These are phyloP conservation scores for Carterocephalus palaemon DNA, from an alignment of 2,888 invertebrate species.

Conservation along the genomic window DNA sequence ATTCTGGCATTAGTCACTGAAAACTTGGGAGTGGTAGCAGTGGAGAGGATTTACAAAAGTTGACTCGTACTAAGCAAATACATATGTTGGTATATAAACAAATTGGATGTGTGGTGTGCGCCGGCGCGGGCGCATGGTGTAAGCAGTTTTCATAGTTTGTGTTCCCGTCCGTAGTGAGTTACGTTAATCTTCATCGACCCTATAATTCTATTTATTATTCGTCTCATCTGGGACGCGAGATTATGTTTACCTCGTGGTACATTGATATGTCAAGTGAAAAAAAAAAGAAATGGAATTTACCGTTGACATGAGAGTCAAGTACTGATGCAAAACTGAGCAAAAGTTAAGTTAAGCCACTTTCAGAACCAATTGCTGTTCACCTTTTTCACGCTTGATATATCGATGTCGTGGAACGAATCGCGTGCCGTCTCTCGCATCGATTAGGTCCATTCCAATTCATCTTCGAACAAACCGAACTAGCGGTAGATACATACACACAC, in stretches of 20 bases:
- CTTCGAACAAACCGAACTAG: constrained; percentile 54
- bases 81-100: constrained; percentile 9
- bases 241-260: constrained; percentile 40
- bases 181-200: constrained; percentile 38
- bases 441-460: constrained; percentile 60
- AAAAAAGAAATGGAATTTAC: too few species aligned
- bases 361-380: too few species aligned
- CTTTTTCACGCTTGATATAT: too few species aligned
- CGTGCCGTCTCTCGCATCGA: constrained; percentile 20
- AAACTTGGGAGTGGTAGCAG: constrained; percentile 9
- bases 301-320: too few species aligned
- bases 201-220: constrained; percentile 41
- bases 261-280: too few species aligned
- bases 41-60: constrained; percentile 19
- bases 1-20: too few species aligned
- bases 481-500: constrained; percentile 31
- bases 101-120: too few species aligned
- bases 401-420: too few species aligned
- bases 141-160: constrained; percentile 54
- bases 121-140: too few species aligned
- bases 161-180: constrained; percentile 76
- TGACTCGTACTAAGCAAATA: constrained; percentile 19
- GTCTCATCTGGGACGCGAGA: constrained; percentile 35
- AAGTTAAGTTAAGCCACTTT: too few species aligned
- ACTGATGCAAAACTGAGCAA: too few species aligned